Conservation (phyloP, 2,113 vertebrate species). For the Sylvia atricapilla region DNA sequence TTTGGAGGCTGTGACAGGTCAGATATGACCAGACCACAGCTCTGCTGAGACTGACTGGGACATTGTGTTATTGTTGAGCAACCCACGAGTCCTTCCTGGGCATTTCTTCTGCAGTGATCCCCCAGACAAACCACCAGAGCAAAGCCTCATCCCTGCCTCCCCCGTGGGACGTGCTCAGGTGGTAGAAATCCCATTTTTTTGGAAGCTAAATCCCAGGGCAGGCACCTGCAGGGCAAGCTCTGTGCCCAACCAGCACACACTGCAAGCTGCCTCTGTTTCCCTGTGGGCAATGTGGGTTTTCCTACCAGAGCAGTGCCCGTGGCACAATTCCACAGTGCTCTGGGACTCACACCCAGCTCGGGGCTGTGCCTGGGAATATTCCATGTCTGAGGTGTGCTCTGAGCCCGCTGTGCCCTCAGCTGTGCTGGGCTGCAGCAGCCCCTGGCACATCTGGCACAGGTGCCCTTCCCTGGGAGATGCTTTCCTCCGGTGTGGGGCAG, state of each 20-base stretch:
- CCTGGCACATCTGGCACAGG: background rate
- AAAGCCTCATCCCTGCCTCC: background rate
- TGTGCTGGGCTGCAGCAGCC: background rate
- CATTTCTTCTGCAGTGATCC: background rate
- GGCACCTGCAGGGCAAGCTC: background rate
- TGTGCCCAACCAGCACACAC: background rate
- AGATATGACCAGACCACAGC: background rate
- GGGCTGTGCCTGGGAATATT: background rate
- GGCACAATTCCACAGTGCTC: background rate
- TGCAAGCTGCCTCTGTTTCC: background rate
- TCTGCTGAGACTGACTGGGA: background rate
- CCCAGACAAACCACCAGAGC: background rate
- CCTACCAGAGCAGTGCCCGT: fast-evolving
- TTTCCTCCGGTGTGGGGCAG: background rate
- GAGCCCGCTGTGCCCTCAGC: fast-evolving
- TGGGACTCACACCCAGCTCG: background rate
- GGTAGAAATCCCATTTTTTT: background rate
- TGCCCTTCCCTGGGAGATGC: background rate
- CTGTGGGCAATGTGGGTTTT: background rate
- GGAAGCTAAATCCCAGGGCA: background rate
- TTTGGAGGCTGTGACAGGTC: background rate
- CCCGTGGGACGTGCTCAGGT: background rate
- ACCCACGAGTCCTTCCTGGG: background rate
- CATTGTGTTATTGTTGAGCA: background rate
- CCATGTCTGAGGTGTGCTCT: background rate